Evolutionary conservation across 1,140 invertebrate genomes (phyloP).

Genomic region (Apis cerana): DNA sequence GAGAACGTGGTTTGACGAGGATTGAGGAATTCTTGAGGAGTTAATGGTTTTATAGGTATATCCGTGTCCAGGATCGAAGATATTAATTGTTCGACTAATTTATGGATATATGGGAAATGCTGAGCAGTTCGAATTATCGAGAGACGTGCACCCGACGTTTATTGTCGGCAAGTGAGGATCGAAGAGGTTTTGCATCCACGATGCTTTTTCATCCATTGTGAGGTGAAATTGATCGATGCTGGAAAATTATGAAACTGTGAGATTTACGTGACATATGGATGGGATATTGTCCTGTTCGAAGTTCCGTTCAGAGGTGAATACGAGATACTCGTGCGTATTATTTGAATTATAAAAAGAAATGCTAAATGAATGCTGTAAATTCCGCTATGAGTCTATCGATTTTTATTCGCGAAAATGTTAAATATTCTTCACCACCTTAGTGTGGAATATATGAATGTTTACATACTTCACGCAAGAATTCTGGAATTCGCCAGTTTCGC

Average conservation of each 20-base stretch:
- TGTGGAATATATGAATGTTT: too few relatives aligned
- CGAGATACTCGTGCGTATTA: too few relatives aligned
- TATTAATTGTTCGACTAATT: slow-evolving; percentile 30
- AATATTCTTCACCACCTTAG: too few relatives aligned
- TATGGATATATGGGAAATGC: not conserved
- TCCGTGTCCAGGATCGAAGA: not conserved
- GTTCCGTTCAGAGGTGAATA: not conserved
- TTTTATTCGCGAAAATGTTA: too few relatives aligned
- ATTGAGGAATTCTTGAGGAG: slow-evolving; percentile 18
- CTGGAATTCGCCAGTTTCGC: not conserved
- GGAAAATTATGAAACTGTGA: too few relatives aligned
- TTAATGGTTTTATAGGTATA: slow-evolving; percentile 29
- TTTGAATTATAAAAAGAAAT: too few relatives aligned
- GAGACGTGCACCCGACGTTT: not conserved
- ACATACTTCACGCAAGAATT: not conserved
- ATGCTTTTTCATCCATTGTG: not conserved
- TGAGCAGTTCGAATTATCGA: not conserved
- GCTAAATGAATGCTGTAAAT: too few relatives aligned
- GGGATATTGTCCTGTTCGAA: not conserved
- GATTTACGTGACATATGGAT: not conserved
- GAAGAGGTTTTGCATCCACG: not conserved
- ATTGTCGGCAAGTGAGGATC: not conserved
- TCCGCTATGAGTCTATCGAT: too few relatives aligned
- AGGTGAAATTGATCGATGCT: not conserved
- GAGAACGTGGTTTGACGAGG: slow-evolving; percentile 13